A percentile compares a stretch with the other conserved stretches of the same genome.
Evolutionary conservation across 2,113 vertebrate genomes (phyloP).

Genomic region (Cairina moschata): DNA sequence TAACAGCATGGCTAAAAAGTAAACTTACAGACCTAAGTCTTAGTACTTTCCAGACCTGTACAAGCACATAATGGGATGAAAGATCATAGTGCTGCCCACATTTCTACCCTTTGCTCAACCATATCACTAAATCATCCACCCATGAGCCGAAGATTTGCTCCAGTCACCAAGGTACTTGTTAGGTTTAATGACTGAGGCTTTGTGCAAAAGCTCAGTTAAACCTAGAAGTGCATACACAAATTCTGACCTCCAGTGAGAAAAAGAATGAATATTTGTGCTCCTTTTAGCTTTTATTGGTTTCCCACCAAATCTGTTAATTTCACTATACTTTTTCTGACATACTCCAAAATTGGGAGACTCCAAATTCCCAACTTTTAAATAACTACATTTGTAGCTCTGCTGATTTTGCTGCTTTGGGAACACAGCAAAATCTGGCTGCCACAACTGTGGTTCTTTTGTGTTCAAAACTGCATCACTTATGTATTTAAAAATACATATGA

Average conservation of each 20-base stretch:
- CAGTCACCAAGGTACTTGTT: background rate
- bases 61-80: background rate
- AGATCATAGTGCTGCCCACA: background rate
- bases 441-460: slow-evolving; percentile 57
- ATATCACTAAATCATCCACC: background rate
- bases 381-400: slow-evolving; percentile 35
- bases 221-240: background rate
- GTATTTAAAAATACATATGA: slow-evolving; percentile 77
- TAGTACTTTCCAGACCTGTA: background rate
- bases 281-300: slow-evolving; percentile 48
- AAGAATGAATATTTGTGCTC: background rate
- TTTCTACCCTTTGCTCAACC: background rate
- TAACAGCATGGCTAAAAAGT: background rate
- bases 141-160: background rate
- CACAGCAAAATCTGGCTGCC: slow-evolving; percentile 61
- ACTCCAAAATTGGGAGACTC: background rate
- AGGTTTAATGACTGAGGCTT: background rate
- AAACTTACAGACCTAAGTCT: background rate
- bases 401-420: slow-evolving; percentile 54
- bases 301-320: slow-evolving; percentile 17
- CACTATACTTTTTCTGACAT: background rate
- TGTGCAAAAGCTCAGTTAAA: background rate
- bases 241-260: background rate
- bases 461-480: slow-evolving; percentile 70
- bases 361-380: slow-evolving; percentile 32